phyloP scores from a whole-genome alignment of 2,113 vertebrate genomes.

The Hippocampus barbouri region DNA sequence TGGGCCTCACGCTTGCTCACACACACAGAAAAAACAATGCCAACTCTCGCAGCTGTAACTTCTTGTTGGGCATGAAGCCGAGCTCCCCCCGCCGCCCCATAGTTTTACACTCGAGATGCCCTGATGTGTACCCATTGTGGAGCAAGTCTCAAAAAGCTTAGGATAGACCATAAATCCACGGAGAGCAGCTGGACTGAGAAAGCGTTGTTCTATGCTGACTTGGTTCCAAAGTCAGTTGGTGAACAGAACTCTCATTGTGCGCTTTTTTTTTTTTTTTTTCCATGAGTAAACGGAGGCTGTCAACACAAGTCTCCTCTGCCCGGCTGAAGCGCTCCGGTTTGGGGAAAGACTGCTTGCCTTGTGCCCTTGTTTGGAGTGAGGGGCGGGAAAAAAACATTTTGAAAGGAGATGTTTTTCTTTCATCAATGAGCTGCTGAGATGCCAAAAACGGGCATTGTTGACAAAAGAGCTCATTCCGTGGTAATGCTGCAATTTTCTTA shows the following conservation, averaged over 20 bases:
- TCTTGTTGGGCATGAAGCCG: slow-evolving; percentile 45
- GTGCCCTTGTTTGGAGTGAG: slow-evolving; percentile 38
- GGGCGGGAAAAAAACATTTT: slow-evolving; percentile 53
- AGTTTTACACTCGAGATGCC: slow-evolving; percentile 57
- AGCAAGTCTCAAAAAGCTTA: slow-evolving; percentile 72
- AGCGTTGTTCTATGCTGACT: slow-evolving; percentile 78
- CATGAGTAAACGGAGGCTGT: slow-evolving; percentile 80
- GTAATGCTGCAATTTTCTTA: slow-evolving; percentile 64
- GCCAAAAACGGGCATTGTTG: slow-evolving; percentile 68
- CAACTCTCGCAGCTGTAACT: slow-evolving; percentile 47
- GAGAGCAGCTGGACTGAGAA: slow-evolving; percentile 74
- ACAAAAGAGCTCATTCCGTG: slow-evolving; percentile 60
- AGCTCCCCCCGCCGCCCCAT: slow-evolving; percentile 20
- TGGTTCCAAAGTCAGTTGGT: slow-evolving; percentile 74
- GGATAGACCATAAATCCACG: slow-evolving; percentile 63
- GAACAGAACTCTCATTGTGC: slow-evolving; percentile 79
- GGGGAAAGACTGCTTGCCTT: slow-evolving; percentile 69
- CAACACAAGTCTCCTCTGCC: slow-evolving; percentile 78
- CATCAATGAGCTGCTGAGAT: slow-evolving; percentile 62
- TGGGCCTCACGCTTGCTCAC: slow-evolving; percentile 18
- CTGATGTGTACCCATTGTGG: slow-evolving; percentile 58
- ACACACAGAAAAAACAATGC: slow-evolving; percentile 33
- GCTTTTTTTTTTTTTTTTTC: slow-evolving; percentile 60
- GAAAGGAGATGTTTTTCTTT: slow-evolving; percentile 67
- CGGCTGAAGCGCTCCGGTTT: slow-evolving; percentile 50